Evolutionary conservation across 2,113 vertebrate species (phyloP), one percentile per base, ranked within the genome.

Genomic region (Semicossyphus pulcher): DNA sequence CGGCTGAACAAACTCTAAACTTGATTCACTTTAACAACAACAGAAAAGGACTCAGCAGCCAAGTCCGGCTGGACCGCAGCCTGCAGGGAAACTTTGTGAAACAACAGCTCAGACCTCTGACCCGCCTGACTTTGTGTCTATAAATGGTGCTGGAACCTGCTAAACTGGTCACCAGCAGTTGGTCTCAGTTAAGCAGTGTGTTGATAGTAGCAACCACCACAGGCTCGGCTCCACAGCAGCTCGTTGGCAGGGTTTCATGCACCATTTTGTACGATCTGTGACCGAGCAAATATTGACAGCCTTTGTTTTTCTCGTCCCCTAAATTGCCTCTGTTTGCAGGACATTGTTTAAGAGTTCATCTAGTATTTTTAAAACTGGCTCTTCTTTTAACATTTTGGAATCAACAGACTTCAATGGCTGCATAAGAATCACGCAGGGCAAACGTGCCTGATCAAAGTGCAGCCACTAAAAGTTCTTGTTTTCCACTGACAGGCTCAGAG

Each of bases 1-100:
- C 25, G 26, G 48, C 61, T 78, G 10, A 70, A 61, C 77, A 62
- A 54, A 45, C 42, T 62, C 72, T 9, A 28, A 54, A 78, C 49
- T 60, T 10, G 4, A 72, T 64, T 56, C 25, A 9, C 59, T 44
- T 45, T 60, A 58, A 23, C 61, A 66, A 42, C 36, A 52, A 31
- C 37, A 45, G 48, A 42, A 5, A 23, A 21, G 12, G 63, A 71
- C 36, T 57, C 26, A 21, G 65, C 64, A 15, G 61, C 11, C 20
- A 1, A 47, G 57, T 54, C 51, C 52, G 60, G 49, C 61, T 2
- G 79, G 72, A 61, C 66, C 3, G 2, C 44, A 9, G 62, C 59
- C 63, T 41, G 61, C 4, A 23, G 54, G 41, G n/a, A 28, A 31
- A 28, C 61, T 45, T 41, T n/a, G 26, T 39, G n/a, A 4, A 25